Evolutionary conservation across 2,113 vertebrate species (phyloP).

Genomic region (Brachypodius melanocephalos): DNA sequence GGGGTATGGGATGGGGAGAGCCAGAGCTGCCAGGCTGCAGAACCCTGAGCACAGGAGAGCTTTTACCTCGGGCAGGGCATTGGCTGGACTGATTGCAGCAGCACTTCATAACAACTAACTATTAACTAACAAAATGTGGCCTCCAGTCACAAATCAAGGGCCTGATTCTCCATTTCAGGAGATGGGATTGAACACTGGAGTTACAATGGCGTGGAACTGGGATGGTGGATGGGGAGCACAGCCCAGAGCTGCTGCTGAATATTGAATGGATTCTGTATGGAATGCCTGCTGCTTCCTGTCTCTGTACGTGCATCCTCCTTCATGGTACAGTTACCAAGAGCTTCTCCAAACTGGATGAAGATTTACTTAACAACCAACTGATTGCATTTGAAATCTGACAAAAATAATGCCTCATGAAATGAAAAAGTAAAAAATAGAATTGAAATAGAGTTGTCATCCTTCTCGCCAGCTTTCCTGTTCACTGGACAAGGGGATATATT

Average conservation of each 20-base stretch:
- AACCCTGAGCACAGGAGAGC: not conserved
- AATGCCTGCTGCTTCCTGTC: not conserved
- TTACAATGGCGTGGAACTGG: rapidly evolving
- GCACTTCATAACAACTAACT: not conserved
- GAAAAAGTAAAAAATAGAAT: not conserved
- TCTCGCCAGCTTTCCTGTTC: not conserved
- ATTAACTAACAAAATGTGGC: not conserved
- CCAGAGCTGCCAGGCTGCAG: not conserved
- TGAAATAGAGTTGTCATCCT: not conserved
- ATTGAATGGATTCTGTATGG: not conserved
- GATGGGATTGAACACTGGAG: not conserved
- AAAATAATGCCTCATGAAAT: not conserved
- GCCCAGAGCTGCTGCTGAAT: not conserved
- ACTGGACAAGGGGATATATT: not conserved
- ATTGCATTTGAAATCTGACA: not conserved
- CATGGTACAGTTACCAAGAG: not conserved
- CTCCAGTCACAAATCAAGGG: not conserved
- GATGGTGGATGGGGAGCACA: not conserved
- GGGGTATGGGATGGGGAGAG: not conserved
- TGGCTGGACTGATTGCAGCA: not conserved
- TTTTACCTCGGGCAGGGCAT: not conserved
- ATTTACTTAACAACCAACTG: not conserved
- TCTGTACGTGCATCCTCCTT: not conserved
- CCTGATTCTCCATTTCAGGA: not conserved
- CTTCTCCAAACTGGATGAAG: not conserved